Conservation (phyloP, 2,113 vertebrate genomes). For the Takifugu flavidus region DNA sequence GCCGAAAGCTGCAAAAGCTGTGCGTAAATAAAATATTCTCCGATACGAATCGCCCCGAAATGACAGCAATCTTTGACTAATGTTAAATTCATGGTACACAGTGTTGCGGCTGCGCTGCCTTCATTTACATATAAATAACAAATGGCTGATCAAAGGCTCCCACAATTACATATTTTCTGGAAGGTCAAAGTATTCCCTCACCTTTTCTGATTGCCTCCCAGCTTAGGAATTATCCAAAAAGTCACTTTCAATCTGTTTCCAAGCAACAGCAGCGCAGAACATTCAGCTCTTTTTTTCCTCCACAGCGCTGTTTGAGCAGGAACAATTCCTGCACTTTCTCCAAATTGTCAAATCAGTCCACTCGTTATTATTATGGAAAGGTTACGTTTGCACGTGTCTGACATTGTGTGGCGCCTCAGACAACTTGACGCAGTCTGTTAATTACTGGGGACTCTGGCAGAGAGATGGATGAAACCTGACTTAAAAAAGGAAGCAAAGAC, state of each 20-base stretch:
- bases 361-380: conserved; percentile 17
- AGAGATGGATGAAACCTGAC: not conserved
- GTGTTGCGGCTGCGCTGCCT: conserved; percentile 26
- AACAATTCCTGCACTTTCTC: too few species aligned
- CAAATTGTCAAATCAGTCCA: conserved; percentile 23
- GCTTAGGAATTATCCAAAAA: conserved; percentile 63
- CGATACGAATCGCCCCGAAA: conserved; percentile 28
- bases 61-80: conserved; percentile 36
- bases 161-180: conserved; percentile 56
- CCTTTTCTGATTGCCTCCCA: conserved; percentile 63
- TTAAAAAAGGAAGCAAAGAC: too few species aligned
- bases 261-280: conserved; percentile 58
- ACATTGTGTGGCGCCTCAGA: not conserved
- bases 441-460: not conserved
- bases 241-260: conserved; percentile 59
- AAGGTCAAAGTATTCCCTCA: conserved; percentile 63
- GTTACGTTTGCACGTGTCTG: not conserved
- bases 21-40: conserved; percentile 45
- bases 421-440: not conserved
- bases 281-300: conserved; percentile 38
- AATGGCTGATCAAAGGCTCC: conserved; percentile 53
- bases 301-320: not conserved
- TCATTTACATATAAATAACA: conserved; percentile 60
- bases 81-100: conserved; percentile 39
- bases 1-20: conserved; percentile 36